Conservation (phyloP, 2,113 vertebrate species). For the Galbula dea region DNA sequence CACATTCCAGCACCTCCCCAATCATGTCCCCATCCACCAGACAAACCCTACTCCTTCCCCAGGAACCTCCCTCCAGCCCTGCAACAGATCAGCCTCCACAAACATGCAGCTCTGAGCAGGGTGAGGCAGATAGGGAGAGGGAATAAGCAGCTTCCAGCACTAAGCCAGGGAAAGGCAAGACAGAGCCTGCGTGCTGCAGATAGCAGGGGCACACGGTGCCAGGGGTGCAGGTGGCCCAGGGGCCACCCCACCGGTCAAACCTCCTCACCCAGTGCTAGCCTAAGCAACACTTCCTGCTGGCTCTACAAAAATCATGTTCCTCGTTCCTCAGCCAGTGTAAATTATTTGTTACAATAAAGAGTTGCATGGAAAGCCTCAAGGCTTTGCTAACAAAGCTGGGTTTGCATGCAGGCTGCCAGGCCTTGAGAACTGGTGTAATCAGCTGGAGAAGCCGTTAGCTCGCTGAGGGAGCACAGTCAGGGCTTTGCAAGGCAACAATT, state of each 20-base stretch:
- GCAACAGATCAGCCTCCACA: background rate
- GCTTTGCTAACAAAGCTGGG: conserved; percentile 41
- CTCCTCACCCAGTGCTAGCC: background rate
- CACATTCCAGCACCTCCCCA: background rate
- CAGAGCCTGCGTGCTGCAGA: background rate
- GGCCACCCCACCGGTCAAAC: background rate
- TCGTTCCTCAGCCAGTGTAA: background rate
- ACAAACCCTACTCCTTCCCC: background rate
- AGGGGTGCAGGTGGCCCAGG: accelerated
- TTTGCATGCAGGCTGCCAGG: conserved; percentile 3
- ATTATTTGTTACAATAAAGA: conserved; percentile 16
- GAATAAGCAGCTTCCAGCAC: conserved; percentile 31
- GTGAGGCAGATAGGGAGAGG: background rate
- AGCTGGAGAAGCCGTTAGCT: background rate
- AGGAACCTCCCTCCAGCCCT: background rate
- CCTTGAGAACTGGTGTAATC: conserved; percentile 2
- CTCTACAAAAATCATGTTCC: background rate
- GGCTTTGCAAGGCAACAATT: background rate
- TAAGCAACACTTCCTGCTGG: background rate
- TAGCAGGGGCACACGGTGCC: background rate
- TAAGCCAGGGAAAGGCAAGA: background rate
- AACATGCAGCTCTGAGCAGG: accelerated
- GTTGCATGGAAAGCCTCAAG: background rate
- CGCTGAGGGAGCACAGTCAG: background rate
- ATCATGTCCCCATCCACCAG: background rate